phyloP scores from a whole-genome alignment of 2,888 invertebrate genomes.

The Aleiodes testaceus region DNA sequence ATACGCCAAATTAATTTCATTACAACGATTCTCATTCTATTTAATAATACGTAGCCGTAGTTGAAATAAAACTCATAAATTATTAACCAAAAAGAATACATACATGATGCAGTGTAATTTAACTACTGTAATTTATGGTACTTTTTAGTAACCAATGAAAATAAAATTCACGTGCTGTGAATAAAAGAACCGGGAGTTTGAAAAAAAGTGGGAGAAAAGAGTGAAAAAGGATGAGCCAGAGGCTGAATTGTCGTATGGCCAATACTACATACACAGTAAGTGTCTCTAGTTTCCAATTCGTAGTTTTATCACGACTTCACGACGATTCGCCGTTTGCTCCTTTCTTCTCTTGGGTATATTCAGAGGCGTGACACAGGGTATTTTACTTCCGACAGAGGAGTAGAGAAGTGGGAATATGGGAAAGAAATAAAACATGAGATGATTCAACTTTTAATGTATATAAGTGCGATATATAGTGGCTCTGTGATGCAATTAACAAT shows the following conservation, averaged over 20 bases:
- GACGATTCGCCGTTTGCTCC: slow-evolving; percentile 9
- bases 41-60: too few relatives aligned
- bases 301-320: slow-evolving; percentile 29
- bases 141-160: slow-evolving; percentile 43
- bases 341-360: slow-evolving; percentile 18
- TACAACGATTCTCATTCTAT: too few relatives aligned
- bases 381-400: slow-evolving; percentile 19
- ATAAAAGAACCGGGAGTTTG: slow-evolving; percentile 36
- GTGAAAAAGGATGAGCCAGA: slow-evolving; percentile 37
- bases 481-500: slow-evolving; percentile 25
- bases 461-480: neutral
- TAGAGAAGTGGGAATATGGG: neutral
- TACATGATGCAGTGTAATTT: slow-evolving; percentile 2
- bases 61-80: neutral
- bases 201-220: slow-evolving; percentile 7
- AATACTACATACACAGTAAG: slow-evolving; percentile 7
- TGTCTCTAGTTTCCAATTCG: slow-evolving; percentile 17
- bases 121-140: slow-evolving; percentile 47
- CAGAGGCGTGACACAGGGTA: slow-evolving; percentile 36
- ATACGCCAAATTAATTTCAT: too few relatives aligned
- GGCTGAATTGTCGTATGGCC: slow-evolving; percentile 46
- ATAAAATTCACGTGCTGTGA: slow-evolving; percentile 43
- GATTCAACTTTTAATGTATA: slow-evolving; percentile 12
- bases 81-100: neutral
- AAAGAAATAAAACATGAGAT: slow-evolving; percentile 16